Percentiles rank a stretch among this genome's conserved stretches.
Conservation (phyloP, 2,797 vertebrate genomes). For the Channallabes apus region DNA sequence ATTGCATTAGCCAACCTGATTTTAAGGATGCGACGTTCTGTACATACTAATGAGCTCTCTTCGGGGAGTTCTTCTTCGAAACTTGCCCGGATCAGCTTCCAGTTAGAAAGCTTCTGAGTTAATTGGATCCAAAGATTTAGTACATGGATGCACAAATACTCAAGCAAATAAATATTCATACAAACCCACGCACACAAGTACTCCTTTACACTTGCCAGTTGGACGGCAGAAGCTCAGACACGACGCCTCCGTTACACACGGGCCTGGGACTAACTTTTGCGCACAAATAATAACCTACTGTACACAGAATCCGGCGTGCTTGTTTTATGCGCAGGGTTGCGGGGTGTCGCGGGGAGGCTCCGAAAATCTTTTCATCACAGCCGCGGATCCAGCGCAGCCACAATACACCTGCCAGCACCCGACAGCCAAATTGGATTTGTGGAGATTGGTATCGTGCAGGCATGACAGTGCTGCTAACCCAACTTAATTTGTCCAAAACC, state of each 20-base stretch:
- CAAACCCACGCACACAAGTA: slow-evolving; percentile 19
- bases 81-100: slow-evolving; percentile 15
- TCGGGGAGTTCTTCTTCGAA: slow-evolving; percentile 8
- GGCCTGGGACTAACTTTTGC: slow-evolving; percentile 32
- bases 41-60: slow-evolving; percentile 43
- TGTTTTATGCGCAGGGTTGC: slow-evolving; percentile 34
- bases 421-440: slow-evolving; percentile 73
- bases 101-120: slow-evolving; percentile 5
- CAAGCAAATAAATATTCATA: slow-evolving; percentile 41
- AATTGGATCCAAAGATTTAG: slow-evolving; percentile 23
- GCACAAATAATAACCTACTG: slow-evolving; percentile 44
- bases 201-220: slow-evolving; percentile 33
- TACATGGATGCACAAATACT: slow-evolving; percentile 34
- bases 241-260: slow-evolving; percentile 33
- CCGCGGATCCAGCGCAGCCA: slow-evolving; percentile 56
- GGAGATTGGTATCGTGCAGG: slow-evolving; percentile 70
- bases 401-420: slow-evolving; percentile 55
- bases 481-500: slow-evolving; percentile 70
- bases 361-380: slow-evolving; percentile 52
- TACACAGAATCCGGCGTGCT: slow-evolving; percentile 32
- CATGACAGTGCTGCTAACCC: slow-evolving; percentile 67
- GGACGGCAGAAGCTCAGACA: slow-evolving; percentile 43
- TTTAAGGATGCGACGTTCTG: slow-evolving; percentile 44
- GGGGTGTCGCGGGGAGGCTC: slow-evolving; percentile 32
- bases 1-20: slow-evolving; percentile 55